Evolutionary conservation across 2,797 vertebrate species (phyloP), one percentile per base, ranked within the genome.

Genomic region (Taenioides sp.): DNA sequence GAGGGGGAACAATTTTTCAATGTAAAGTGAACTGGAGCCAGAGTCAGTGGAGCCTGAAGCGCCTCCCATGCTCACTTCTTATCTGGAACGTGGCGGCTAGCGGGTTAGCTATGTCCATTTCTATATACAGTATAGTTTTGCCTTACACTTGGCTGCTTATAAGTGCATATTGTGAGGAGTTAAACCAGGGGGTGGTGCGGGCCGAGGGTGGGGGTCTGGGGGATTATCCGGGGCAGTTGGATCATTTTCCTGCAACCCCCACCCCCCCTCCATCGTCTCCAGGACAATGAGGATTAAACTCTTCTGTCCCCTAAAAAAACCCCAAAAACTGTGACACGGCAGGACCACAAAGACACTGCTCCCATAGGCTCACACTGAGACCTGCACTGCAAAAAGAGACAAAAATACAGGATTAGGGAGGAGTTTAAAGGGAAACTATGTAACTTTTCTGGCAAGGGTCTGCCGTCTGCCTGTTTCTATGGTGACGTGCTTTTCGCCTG

Each of bases 161-260:
- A 69, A 64, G 70, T 59, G 81, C 14, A 78, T 78, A 81, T 72
- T 77, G 80, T 82, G 82, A 7, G 69, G 78, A 75, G 84, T 80
- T 79, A 37, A 54, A 79, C 84, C 84, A 84, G 90, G 83, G 90
- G 88, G 79, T 84, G 20, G 55, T 57, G 55, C 81, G 77, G 84
- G 81, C 77, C 66, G n/a, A 57, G 78, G 79, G 86, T 92, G 92
- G 94, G 95, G 94, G 94, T 94, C 93, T 93, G 92, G 93, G 85
- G 95, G 96, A 97, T 97, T 98, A 97, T 94, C 94, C 85, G 92
- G 75, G 96, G 96, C 96, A 94, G 94, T 97, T 94, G 96, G 97
- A 96, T 98, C 96, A 96, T 97, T 96, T 97, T 97, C 96, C 96
- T 96, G 91, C 91, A 91, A 78, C 80, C 80, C 87, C 91, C 91